Conservation (phyloP, 2,113 vertebrate species). For the Hylia prasina region DNA sequence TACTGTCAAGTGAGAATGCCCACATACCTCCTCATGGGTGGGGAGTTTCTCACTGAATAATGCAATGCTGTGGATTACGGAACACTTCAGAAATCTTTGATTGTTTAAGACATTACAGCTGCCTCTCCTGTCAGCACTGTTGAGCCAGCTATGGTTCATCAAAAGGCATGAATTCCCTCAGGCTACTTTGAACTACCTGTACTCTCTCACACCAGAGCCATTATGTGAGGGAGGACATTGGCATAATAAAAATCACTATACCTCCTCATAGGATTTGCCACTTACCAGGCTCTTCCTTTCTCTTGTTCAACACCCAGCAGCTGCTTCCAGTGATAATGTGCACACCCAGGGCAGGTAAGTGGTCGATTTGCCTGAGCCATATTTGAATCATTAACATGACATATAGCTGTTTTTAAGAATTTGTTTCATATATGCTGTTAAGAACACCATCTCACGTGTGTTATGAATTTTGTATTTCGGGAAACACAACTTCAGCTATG, state of each 20-base stretch:
- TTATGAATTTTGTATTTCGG: background rate
- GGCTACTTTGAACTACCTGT: background rate
- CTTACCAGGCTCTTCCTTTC: background rate
- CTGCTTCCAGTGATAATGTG: background rate
- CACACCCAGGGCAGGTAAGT: background rate
- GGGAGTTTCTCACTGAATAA: background rate
- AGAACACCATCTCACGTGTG: conserved; percentile 1
- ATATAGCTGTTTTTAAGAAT: background rate
- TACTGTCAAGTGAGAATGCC: background rate
- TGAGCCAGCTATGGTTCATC: background rate
- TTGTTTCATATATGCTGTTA: background rate
- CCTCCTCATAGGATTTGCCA: background rate
- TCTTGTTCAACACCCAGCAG: background rate
- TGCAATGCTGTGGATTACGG: background rate
- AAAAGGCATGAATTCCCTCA: background rate
- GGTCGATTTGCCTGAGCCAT: background rate
- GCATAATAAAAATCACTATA: background rate
- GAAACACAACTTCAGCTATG: conserved; percentile 1
- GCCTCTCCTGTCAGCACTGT: background rate
- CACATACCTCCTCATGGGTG: background rate
- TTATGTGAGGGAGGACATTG: background rate
- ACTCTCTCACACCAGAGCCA: background rate
- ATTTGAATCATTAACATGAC: background rate
- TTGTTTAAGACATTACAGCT: background rate
- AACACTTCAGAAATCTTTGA: background rate